Conservation (phyloP, 2,888 invertebrate genomes). For the Drosophila affinis region DNA sequence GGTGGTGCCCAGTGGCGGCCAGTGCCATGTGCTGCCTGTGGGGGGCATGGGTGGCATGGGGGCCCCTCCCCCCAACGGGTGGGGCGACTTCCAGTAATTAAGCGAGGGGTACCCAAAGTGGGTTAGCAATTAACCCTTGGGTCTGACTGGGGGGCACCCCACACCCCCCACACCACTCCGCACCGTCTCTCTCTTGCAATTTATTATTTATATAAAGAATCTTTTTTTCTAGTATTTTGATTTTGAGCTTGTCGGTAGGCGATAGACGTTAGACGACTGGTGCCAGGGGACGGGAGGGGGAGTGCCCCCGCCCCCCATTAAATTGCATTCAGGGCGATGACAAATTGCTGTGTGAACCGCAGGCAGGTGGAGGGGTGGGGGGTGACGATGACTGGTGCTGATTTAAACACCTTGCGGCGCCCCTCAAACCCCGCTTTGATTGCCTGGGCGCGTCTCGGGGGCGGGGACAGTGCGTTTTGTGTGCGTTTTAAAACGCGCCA, state of each 20-base stretch:
- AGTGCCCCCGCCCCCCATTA: conserved; percentile 47
- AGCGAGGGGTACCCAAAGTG: conserved; percentile 58
- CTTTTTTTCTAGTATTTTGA: conserved; percentile 18
- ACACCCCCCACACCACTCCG: background rate
- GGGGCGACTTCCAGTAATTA: conserved; percentile 57
- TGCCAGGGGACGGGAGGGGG: too few species aligned
- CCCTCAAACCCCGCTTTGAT: conserved; percentile 29
- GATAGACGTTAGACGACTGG: conserved; percentile 17
- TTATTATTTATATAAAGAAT: conserved; percentile 13
- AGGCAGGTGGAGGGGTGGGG: conserved; percentile 1
- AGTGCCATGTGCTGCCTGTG: background rate
- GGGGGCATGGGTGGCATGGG: background rate
- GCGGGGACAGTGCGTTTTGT: conserved; percentile 34
- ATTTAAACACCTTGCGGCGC: background rate
- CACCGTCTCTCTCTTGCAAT: background rate
- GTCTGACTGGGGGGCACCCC: conserved; percentile 15
- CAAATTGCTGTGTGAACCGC: conserved; percentile 37
- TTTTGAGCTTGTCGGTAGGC: conserved; percentile 6
- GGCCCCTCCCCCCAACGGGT: too few species aligned
- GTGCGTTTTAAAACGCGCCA: conserved; percentile 59
- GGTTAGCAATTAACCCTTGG: conserved; percentile 75
- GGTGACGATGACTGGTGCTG: background rate
- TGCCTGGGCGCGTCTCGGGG: conserved; percentile 16
- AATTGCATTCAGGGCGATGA: conserved; percentile 70
- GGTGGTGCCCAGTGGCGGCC: conserved; percentile 4